Base-by-base conservation (phyloP, 2,113 vertebrate species). In the Salminus brasiliensis region DNA sequence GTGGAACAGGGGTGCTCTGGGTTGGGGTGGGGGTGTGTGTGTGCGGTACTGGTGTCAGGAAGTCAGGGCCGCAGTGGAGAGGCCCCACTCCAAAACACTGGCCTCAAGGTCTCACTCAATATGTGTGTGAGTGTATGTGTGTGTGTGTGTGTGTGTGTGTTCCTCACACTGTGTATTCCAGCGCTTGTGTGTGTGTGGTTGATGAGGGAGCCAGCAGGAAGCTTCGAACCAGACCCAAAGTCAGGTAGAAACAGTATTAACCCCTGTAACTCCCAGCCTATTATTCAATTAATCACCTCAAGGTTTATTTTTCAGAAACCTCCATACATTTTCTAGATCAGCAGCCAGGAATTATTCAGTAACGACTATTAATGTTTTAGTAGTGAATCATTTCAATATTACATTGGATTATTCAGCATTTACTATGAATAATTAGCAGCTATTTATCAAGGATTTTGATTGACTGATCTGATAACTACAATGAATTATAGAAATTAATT, bases 11-110 rank as follows among this genome's bases (percentile, higher is more conserved):
- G 89, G 86, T 88, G 89, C 86, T 85, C 76, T 21, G 76, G 81
- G 88, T 87, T 86, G 84, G 78, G 81, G 88, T 81, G 69, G 25
- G 68, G 11, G 23, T 57, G 43, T 59, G 71, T 55, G 75, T 69
- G 63, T 5, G 52, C 82, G 83, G 71, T 81, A 87, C 83, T 87
- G 82, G 88, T 81, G 85, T 92, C 92, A 94, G 91, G 90, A 94
- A 95, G 93, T 94, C 93, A 91, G 91, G 91, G 93, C 92, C 86
- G 88, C 91, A 90, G 89, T 89, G 85, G 88, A 76, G 90, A 89
- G 91, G 88, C 89, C 90, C 90, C 89, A 86, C 88, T 90, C 88
- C 90, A 89, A 89, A 90, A 91, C 82, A 84, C 92, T 90, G 90
- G 92, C 92, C 92, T 92, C 89, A 89, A 92, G 91, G 91, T 91